Evolutionary conservation across 2,113 vertebrate genomes (phyloP).

Genomic region (Columbina picui): DNA sequence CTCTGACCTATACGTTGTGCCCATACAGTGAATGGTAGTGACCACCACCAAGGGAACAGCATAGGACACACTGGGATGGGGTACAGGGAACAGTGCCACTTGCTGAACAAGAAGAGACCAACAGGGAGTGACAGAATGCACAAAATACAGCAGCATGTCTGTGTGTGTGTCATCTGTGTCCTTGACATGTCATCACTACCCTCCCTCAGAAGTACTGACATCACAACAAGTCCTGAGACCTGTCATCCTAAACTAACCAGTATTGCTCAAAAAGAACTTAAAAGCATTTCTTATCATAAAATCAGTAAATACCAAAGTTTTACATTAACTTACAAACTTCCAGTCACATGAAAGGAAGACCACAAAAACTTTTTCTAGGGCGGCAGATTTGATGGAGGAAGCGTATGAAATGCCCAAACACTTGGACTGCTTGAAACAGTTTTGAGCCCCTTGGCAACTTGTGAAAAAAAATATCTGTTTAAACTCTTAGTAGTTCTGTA

Average conservation of each 20-base stretch:
- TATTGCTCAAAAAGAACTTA: background rate
- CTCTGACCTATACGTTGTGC: background rate
- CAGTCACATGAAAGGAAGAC: background rate
- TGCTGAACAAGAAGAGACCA: background rate
- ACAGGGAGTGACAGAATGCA: background rate
- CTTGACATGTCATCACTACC: accelerated
- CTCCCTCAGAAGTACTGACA: background rate
- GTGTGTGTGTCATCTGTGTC: accelerated
- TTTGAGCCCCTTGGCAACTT: background rate
- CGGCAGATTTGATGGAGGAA: background rate
- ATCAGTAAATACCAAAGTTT: background rate
- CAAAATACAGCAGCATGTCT: background rate
- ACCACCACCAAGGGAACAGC: background rate
- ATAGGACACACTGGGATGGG: background rate
- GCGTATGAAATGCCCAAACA: background rate
- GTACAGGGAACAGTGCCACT: too few species aligned
- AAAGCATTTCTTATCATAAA: background rate
- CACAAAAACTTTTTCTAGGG: background rate
- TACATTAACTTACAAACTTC: background rate
- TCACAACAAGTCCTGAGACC: background rate
- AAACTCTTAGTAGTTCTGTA: accelerated
- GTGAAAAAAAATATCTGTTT: background rate
- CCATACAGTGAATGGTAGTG: background rate
- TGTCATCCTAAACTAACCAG: background rate
- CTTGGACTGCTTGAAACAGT: background rate